A percentile compares a stretch with the other conserved stretches of the same genome.
Evolutionary conservation across 92 coral and sea anemone genomes (phyloP).

Genomic region (Plumapathes pennacea): DNA sequence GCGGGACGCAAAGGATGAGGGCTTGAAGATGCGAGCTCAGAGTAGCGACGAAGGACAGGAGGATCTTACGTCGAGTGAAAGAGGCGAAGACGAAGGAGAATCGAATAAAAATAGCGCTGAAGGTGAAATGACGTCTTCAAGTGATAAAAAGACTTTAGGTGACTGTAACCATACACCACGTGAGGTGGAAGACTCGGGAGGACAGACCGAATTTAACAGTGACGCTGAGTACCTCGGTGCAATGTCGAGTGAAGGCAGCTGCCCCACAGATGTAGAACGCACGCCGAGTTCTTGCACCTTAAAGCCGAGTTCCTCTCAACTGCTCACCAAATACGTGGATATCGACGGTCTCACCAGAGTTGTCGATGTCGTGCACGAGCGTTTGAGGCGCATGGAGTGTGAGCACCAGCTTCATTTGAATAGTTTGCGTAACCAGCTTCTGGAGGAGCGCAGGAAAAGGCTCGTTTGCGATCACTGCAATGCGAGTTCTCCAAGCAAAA

Average conservation of each 20-base stretch:
- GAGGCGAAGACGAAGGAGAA: neutral
- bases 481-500: slow-evolving; percentile 26
- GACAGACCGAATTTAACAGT: neutral
- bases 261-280: slow-evolving; percentile 6
- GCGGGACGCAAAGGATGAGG: too few relatives aligned
- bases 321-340: slow-evolving; percentile 73
- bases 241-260: neutral
- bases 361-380: slow-evolving; percentile 77
- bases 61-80: neutral
- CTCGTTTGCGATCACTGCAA: slow-evolving; percentile 26
- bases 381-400: slow-evolving; percentile 76
- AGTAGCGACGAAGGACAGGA: slow-evolving; percentile 14
- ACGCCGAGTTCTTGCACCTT: slow-evolving; percentile 30
- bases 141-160: neutral
- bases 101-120: too few relatives aligned
- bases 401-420: slow-evolving; percentile 67
- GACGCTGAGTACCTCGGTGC: slow-evolving; percentile 7
- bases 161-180: neutral
- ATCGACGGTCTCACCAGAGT: slow-evolving; percentile 75
- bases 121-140: neutral
- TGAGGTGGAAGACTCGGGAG: neutral
- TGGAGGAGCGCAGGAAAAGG: slow-evolving; percentile 54
- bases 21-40: too few relatives aligned
- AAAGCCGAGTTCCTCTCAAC: slow-evolving; percentile 34
- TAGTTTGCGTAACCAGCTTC: slow-evolving; percentile 56